Evolutionary conservation across 2,113 vertebrate species (phyloP).

Genomic region (Nymphicus hollandicus): DNA sequence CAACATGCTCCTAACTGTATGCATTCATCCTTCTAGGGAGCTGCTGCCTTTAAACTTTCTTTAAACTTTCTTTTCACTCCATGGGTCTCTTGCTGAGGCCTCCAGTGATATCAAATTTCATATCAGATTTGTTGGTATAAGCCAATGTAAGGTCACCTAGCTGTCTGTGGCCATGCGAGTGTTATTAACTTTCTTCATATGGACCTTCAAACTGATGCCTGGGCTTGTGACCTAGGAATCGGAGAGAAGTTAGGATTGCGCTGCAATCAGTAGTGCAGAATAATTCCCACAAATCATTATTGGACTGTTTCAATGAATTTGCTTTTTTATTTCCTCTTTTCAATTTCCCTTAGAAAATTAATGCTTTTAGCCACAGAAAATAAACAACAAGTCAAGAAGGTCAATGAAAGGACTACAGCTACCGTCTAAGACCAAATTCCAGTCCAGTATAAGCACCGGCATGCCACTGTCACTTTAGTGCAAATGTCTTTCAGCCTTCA

Average conservation of each 20-base stretch:
- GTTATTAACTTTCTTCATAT: fast-evolving
- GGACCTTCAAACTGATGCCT: background rate
- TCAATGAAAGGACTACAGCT: background rate
- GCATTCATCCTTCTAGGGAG: background rate
- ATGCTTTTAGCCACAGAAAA: background rate
- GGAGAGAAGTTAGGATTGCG: background rate
- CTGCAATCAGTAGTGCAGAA: background rate
- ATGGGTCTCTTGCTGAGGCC: background rate
- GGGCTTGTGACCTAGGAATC: background rate
- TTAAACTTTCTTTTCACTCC: background rate
- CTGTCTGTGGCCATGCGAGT: background rate
- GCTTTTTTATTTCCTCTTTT: background rate
- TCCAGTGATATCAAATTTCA: background rate
- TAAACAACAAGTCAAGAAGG: background rate
- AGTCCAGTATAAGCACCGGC: background rate
- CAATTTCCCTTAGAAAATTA: background rate
- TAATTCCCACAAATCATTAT: background rate
- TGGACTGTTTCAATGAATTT: background rate
- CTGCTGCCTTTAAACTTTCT: background rate
- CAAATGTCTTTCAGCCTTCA: background rate
- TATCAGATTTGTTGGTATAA: background rate
- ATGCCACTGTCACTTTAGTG: background rate
- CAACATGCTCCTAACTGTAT: background rate
- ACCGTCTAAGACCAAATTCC: background rate
- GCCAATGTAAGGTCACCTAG: background rate